Evolutionary conservation across 92 coral and sea anemone species (phyloP).

Genomic region (Actinernus sp.): DNA sequence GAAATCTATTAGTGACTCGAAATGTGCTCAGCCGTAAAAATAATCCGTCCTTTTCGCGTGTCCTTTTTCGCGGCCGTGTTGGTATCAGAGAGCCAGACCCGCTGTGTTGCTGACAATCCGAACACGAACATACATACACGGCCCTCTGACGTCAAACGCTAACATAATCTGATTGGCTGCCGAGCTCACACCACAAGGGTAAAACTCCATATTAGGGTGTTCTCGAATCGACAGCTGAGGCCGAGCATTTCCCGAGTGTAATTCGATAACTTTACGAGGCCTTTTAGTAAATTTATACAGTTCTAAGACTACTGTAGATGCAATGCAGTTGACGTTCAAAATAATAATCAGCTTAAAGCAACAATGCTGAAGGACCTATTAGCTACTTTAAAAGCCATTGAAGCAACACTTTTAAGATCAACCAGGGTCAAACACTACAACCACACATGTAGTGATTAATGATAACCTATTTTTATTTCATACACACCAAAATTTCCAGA

Average conservation of each 20-base stretch:
- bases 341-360: neutral
- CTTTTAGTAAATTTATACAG: neutral
- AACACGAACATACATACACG: constrained; percentile 22
- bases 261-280: constrained; percentile 18
- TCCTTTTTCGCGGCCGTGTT: constrained; percentile 65
- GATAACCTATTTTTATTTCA: too few species aligned
- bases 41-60: constrained; percentile 61
- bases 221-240: constrained; percentile 68
- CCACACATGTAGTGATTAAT: too few species aligned
- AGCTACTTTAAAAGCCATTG: neutral
- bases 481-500: too few species aligned
- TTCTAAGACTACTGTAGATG: neutral
- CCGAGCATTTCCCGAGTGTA: constrained; percentile 18
- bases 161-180: constrained; percentile 84
- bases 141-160: constrained; percentile 51
- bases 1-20: constrained; percentile 50
- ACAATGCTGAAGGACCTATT: neutral
- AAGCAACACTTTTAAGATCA: too few species aligned
- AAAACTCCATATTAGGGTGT: constrained; percentile 64
- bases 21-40: constrained; percentile 67
- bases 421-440: neutral
- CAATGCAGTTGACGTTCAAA: neutral
- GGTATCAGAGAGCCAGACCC: constrained; percentile 81
- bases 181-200: constrained; percentile 32
- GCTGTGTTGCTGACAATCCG: constrained; percentile 27